Conservation (phyloP, 2,797 vertebrate genomes). For the Enteromius thamalakanensis region DNA sequence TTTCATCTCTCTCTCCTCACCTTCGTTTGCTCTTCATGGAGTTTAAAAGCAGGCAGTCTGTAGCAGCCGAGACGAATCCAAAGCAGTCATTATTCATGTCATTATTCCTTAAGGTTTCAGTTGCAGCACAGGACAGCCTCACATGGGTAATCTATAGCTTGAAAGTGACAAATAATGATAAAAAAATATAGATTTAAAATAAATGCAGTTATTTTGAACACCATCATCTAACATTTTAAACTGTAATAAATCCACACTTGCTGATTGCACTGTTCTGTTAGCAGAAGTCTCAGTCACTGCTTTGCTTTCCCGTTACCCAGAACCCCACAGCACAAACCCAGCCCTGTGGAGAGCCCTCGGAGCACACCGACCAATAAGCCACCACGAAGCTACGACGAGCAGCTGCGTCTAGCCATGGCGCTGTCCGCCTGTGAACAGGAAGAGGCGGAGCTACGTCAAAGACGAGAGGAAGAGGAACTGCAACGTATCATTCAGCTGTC, state of each 20-base stretch:
- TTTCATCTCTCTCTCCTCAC: slow-evolving; percentile 31
- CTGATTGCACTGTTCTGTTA: not conserved
- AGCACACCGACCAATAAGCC: slow-evolving; percentile 76
- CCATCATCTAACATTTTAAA: not conserved
- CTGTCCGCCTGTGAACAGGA: slow-evolving; percentile 91
- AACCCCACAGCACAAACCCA: slow-evolving; percentile 85
- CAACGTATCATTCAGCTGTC: slow-evolving; percentile 95
- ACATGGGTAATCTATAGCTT: not conserved
- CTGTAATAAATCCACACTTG: not conserved
- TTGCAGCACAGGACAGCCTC: not conserved
- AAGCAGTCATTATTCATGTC: not conserved
- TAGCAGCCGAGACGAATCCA: not conserved
- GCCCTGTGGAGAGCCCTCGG: slow-evolving; percentile 69
- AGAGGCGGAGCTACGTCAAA: slow-evolving; percentile 83
- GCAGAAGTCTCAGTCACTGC: slow-evolving; percentile 21
- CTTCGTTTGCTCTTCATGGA: slow-evolving; percentile 19
- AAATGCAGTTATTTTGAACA: not conserved
- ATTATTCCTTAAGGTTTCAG: slow-evolving; percentile 1
- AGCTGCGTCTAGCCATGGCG: slow-evolving; percentile 94
- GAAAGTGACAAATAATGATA: not conserved
- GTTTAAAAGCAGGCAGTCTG: not conserved
- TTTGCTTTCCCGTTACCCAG: slow-evolving; percentile 66
- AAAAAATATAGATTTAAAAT: not conserved
- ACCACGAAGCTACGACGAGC: slow-evolving; percentile 86
- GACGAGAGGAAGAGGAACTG: slow-evolving; percentile 90